Percentiles rank a stretch among this genome's conserved stretches.
phyloP scores from a whole-genome alignment of 1,140 invertebrate species.

The Oppia nitens region DNA sequence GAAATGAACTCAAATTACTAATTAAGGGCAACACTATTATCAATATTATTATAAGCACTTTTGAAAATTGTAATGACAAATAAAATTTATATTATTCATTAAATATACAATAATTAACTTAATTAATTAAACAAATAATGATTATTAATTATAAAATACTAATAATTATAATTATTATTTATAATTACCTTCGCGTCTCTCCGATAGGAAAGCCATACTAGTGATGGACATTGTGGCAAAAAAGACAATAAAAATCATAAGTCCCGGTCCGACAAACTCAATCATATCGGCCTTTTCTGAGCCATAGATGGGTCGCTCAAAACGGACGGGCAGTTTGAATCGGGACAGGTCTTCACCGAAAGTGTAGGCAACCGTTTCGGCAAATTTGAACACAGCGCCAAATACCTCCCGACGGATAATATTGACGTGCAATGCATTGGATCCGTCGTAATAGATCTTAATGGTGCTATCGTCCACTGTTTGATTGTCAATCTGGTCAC shows the following conservation, averaged over 20 bases:
- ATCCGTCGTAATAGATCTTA: slow-evolving; percentile 13
- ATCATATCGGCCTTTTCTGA: slow-evolving; percentile 26
- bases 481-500: background rate
- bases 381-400: slow-evolving; percentile 9
- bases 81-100: no score
- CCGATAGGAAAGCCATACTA: slow-evolving; percentile 72
- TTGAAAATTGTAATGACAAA: no score
- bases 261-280: slow-evolving; percentile 78
- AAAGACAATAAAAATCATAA: slow-evolving; percentile 82
- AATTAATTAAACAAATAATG: no score
- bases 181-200: slow-evolving; percentile 62
- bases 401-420: slow-evolving; percentile 13
- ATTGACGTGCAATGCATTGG: slow-evolving; percentile 14
- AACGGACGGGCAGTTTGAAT: slow-evolving; percentile 32
- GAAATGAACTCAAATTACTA: no score
- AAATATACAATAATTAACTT: no score
- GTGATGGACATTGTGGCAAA: slow-evolving; percentile 83
- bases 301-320: slow-evolving; percentile 68
- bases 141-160: no score
- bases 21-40: no score
- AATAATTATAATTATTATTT: no score
- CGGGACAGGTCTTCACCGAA: background rate
- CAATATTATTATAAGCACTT: no score
- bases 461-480: slow-evolving; percentile 9
- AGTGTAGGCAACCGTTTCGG: background rate